Conservation (phyloP, 2,113 vertebrate species). For the Gopherus evgoodei region DNA sequence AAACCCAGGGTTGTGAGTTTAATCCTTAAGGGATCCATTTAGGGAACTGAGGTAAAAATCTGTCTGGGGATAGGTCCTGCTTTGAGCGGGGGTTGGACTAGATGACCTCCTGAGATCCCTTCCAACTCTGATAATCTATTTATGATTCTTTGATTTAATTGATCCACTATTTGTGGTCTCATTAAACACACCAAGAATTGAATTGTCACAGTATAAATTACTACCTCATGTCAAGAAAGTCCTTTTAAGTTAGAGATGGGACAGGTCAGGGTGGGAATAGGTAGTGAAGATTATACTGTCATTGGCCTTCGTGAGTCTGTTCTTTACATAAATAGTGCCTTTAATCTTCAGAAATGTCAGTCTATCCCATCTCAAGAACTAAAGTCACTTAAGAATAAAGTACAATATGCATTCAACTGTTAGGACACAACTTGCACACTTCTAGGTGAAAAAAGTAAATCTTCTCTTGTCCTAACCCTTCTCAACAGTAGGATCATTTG, state of each 20-base stretch:
- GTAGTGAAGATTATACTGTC: background rate
- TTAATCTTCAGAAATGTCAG: slow-evolving; percentile 3
- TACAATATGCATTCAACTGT: background rate
- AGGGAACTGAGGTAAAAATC: too few species aligned
- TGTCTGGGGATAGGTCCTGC: too few species aligned
- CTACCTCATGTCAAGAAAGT: background rate
- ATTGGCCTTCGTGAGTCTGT: background rate
- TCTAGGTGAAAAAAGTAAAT: background rate
- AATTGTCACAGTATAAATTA: rapidly evolving
- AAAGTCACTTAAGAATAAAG: background rate
- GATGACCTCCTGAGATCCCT: too few species aligned
- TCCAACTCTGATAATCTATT: too few species aligned
- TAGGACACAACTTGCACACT: slow-evolving; percentile 44
- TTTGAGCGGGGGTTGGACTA: too few species aligned
- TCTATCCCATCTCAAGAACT: background rate
- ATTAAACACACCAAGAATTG: background rate
- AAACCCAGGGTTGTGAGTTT: too few species aligned
- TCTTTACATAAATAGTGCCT: background rate
- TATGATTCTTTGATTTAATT: background rate
- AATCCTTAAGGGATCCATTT: too few species aligned
- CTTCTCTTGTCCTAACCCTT: slow-evolving; percentile 11
- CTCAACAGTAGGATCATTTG: slow-evolving; percentile 24
- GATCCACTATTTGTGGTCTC: background rate
- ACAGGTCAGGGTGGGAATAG: background rate
- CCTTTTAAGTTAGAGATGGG: background rate